Evolutionary conservation across 2,113 vertebrate genomes (phyloP).

Genomic region (Etia nguti): DNA sequence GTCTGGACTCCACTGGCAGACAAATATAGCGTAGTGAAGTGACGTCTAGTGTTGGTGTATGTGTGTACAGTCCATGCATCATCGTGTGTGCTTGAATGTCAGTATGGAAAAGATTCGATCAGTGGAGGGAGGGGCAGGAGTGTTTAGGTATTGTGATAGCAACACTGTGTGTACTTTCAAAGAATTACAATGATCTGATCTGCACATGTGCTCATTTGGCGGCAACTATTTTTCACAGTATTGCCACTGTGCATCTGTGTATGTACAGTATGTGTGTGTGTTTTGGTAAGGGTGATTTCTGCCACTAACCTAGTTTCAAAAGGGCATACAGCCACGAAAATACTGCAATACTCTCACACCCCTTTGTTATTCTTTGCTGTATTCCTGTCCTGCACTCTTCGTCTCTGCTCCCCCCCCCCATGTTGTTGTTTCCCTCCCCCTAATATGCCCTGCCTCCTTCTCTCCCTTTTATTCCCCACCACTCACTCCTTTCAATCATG

Average conservation of each 20-base stretch:
- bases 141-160: not conserved
- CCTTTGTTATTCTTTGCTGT: slow-evolving; percentile 22
- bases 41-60: not conserved
- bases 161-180: not conserved
- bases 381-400: slow-evolving; percentile 20
- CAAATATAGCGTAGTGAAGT: not conserved
- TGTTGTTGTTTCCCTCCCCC: slow-evolving; percentile 5
- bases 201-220: not conserved
- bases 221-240: not conserved
- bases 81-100: not conserved
- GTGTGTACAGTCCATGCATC: not conserved
- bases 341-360: slow-evolving; percentile 48
- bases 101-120: not conserved
- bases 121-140: not conserved
- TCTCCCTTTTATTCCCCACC: slow-evolving; percentile 16
- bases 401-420: not conserved
- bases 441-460: not conserved
- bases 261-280: not conserved
- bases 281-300: not conserved
- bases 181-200: not conserved
- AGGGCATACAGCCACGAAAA: slow-evolving; percentile 30
- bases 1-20: not conserved
- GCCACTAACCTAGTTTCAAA: slow-evolving; percentile 55
- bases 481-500: slow-evolving; percentile 44
- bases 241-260: not conserved